Base-by-base conservation (phyloP, 2,113 vertebrate species). In the Speoplatyrhinus poulsoni region DNA sequence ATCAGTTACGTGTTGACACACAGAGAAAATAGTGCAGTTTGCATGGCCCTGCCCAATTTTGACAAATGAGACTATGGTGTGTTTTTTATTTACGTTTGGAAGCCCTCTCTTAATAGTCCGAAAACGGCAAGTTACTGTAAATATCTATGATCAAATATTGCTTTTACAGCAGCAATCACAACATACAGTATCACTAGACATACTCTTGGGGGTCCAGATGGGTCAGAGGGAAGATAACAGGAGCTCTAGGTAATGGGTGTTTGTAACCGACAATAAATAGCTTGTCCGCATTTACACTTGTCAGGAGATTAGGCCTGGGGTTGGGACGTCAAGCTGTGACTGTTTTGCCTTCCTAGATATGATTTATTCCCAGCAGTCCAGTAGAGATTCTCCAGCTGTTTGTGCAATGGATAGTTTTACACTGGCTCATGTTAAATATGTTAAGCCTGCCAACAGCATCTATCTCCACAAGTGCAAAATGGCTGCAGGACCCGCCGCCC, bases 301-400 rank as follows among this genome's bases (percentile, higher is more conserved):
- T 90, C 82, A 77, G 68, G 72, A 70, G 4, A 84, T 86, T 82
- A 81, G 80, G 75, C 86, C 75, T 60, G 76, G 71, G 67, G 85
- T 73, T 78, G n/a, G 46, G 75, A 26, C 65, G 81, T 85, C 87
- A 85, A 66, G 82, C 87, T 87, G 87, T 41, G 82, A 77, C 88
- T 86, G 81, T 89, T 89, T 90, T 88, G 83, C 81, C 73, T 86
- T 81, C 76, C 62, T 65, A 60, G 63, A 74, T 81, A 64, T 87
- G 83, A 88, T 90, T 88, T 87, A 90, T 91, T 80, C 80, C 64
- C 70, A 49, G 76, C 76, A 79, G 85, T 81, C 76, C 74, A 70
- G 79, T 79, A 75, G 82, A 85, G 79, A 72, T 76, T 73, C 74
- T 79, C 83, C 87, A 91, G 89, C 90, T 93, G 89, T 87, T 88